These are phyloP conservation scores for Sardinella longiceps DNA, from an alignment of 2,797 vertebrate species.

Conservation along the genomic window DNA sequence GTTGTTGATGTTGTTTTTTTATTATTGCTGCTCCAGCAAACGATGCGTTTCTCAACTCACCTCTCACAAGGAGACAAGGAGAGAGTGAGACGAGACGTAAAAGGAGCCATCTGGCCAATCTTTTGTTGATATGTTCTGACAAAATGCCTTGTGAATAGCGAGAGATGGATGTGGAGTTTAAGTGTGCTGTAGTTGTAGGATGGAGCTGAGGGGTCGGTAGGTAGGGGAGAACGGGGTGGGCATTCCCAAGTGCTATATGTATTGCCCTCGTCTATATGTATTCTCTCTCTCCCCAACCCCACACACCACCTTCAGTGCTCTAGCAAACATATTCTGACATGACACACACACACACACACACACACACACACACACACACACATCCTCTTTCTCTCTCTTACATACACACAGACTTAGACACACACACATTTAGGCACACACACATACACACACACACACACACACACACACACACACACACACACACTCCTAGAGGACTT, in stretches of 20 bases:
- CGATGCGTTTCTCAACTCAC: neutral
- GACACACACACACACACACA: neutral
- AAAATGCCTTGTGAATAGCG: neutral
- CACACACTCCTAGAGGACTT: neutral
- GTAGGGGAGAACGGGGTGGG: neutral
- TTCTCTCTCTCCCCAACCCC: neutral
- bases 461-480: constrained; percentile 36
- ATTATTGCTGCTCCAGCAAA: neutral
- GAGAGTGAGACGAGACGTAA: neutral
- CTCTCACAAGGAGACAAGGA: neutral
- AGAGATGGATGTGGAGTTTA: neutral
- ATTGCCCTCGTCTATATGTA: neutral
- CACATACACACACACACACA: constrained; percentile 25
- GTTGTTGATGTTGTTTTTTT: too few species aligned
- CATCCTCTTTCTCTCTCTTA: too few species aligned
- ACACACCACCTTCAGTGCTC: neutral
- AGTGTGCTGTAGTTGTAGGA: neutral
- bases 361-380: neutral
- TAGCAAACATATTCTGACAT: neutral
- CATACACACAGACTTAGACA: neutral
- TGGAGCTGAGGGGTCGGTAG: neutral
- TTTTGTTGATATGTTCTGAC: constrained; percentile 5
- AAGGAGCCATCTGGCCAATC: neutral
- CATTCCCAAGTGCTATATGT: neutral
- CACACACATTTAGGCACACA: neutral